A percentile compares a stretch with the other conserved stretches of the same genome.
phyloP scores from a whole-genome alignment of 2,113 vertebrate species.

The Cranoglanis bouderius region DNA sequence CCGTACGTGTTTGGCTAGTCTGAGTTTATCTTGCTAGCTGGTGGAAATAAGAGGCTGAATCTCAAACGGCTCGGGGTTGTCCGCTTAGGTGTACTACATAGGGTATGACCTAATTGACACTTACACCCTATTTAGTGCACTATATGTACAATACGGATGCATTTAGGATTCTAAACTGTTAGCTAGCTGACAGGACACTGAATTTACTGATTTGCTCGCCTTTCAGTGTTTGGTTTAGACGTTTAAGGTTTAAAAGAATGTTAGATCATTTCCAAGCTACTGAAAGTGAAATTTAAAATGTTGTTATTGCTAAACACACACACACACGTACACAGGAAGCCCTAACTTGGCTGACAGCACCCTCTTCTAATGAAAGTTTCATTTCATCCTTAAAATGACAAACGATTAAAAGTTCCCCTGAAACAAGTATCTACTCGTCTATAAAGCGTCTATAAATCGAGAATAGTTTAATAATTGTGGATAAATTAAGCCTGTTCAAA shows the following conservation, averaged over 20 bases:
- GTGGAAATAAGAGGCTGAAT: neutral
- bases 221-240: neutral
- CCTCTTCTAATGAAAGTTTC: neutral
- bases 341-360: neutral
- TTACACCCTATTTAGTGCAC: neutral
- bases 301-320: neutral
- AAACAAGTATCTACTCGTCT: neutral
- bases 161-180: neutral
- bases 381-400: neutral
- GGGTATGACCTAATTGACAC: neutral
- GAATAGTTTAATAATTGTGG: neutral
- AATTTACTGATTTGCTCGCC: neutral
- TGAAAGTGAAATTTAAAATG: neutral
- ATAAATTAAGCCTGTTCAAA: neutral
- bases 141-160: neutral
- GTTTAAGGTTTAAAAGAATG: neutral
- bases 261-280: neutral
- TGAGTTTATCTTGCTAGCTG: neutral
- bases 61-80: neutral
- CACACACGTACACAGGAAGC: neutral
- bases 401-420: neutral
- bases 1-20: neutral
- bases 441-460: neutral
- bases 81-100: neutral
- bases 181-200: neutral